Percentiles rank a stretch among this genome's conserved stretches.
These are phyloP conservation scores for Sylvia atricapilla DNA, from an alignment of 2,113 vertebrate genomes.

Conservation along the genomic window DNA sequence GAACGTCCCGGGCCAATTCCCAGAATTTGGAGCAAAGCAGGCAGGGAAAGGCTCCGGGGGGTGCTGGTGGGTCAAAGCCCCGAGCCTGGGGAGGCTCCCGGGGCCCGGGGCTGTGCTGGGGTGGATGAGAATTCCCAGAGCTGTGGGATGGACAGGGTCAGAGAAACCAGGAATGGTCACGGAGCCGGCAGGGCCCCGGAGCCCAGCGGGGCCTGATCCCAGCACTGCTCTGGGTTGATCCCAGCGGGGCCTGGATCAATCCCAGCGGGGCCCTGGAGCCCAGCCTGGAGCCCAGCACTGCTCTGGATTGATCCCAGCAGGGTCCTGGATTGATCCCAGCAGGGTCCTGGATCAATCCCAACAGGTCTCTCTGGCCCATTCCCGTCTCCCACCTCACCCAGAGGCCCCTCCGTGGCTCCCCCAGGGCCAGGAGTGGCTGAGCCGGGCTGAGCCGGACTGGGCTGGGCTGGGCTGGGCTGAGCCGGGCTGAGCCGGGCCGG, in stretches of 20 bases:
- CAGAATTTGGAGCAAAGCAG: background rate
- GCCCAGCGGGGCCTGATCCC: background rate
- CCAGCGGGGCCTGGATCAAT: background rate
- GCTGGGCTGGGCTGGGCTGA: fast-evolving
- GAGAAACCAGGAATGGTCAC: no score
- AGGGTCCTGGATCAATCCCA: background rate
- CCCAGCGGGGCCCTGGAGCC: no score
- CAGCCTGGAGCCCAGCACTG: background rate
- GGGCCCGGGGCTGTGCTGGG: background rate
- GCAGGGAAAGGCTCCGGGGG: background rate
- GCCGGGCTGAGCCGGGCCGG: no score
- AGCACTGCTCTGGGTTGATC: background rate
- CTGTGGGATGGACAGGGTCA: fast-evolving
- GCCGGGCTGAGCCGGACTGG: fast-evolving
- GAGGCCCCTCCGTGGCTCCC: fast-evolving
- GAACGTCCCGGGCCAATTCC: background rate
- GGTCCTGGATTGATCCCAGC: background rate
- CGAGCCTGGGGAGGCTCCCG: background rate
- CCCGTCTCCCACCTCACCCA: background rate
- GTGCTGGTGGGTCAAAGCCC: background rate
- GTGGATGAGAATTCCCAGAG: background rate
- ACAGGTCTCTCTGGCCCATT: background rate
- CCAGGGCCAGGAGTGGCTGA: background rate
- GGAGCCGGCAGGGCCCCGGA: background rate
- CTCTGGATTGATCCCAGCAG: background rate